These are phyloP conservation scores for Sceliomorpha sp. DNA, from an alignment of 2,888 invertebrate species.

Conservation along the genomic window DNA sequence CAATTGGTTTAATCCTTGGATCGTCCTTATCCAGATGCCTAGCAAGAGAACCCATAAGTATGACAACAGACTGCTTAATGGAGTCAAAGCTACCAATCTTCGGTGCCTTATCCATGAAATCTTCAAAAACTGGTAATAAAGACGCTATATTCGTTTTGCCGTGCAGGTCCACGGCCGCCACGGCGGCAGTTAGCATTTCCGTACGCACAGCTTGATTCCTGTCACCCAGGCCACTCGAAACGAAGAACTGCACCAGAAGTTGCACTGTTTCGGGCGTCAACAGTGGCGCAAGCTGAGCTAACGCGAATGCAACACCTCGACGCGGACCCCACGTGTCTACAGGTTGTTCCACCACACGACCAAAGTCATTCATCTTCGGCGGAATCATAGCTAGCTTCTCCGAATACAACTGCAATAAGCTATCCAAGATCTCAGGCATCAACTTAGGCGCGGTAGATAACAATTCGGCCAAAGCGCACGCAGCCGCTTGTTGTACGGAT, in stretches of 20 bases:
- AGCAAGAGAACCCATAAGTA: constrained; percentile 98
- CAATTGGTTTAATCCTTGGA: constrained; percentile 95
- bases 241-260: constrained; percentile 89
- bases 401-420: constrained; percentile 87
- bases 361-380: constrained; percentile 94
- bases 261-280: constrained; percentile 86
- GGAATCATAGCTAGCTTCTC: constrained; percentile 90
- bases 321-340: constrained; percentile 95
- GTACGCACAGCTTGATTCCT: constrained; percentile 89
- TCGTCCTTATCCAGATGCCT: constrained; percentile 96
- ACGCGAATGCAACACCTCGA: constrained; percentile 91
- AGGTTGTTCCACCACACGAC: constrained; percentile 91
- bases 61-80: constrained; percentile 96
- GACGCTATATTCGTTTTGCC: constrained; percentile 88
- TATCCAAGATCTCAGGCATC: constrained; percentile 83
- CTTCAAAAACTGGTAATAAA: constrained; percentile 94
- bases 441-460: constrained; percentile 82
- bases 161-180: constrained; percentile 94
- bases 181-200: constrained; percentile 96
- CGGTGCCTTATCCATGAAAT: constrained; percentile 95
- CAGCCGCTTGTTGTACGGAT: constrained; percentile 91
- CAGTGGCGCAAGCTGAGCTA: constrained; percentile 89
- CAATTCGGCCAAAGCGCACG: constrained; percentile 88
- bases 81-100: constrained; percentile 94
- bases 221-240: constrained; percentile 92